Evolutionary conservation across 2,113 vertebrate genomes (phyloP), one percentile per base, ranked within the genome.

Genomic region (Catharus fuscescens): DNA sequence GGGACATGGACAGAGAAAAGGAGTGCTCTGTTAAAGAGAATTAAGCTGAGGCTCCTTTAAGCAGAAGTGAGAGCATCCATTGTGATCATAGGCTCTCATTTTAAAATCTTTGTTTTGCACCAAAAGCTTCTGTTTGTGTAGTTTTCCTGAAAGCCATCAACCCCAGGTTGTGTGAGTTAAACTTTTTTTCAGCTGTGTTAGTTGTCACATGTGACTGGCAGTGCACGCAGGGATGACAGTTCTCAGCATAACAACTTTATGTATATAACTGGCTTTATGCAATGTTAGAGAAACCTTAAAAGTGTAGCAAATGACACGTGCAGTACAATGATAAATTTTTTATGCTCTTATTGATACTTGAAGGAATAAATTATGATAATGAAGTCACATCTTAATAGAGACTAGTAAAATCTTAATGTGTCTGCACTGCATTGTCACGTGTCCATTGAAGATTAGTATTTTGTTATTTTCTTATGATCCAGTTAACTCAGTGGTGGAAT

Each of bases 371-470:
- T 15, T 52, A 52, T 52, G 9, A 44, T 57, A 60, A 47, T 24
- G 47, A 91, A 60, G 9, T 67, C 9, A 52, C 23, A 12, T 77
- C 12, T 59, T 65, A 77, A 17, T 16, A 70, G n/a, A 53, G 18
- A 38, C 45, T 8, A 74, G 23, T 45, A 36, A 73, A 83, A 38
- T 54, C 24, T 34, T 60, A 25, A 25, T 11, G 9, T 57, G 18
- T 8, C 12, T 66, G 15, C 80, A 29, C 32, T 56, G 19, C 4
- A 2, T 21, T 71, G 36, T 56, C 1, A 11, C 0, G 0, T 65
- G 74, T 70, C 34, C 20, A 18, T 62, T 70, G 8, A 82, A 53
- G 66, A 76, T 23, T 28, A 62, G 19, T 60, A 12, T 73, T 72
- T 76, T 62, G 11, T 74, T 87, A 19, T 14, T 36, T 87, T 64